phyloP scores from a whole-genome alignment of 1,140 invertebrate species.

The Drosophila pectinifera region DNA sequence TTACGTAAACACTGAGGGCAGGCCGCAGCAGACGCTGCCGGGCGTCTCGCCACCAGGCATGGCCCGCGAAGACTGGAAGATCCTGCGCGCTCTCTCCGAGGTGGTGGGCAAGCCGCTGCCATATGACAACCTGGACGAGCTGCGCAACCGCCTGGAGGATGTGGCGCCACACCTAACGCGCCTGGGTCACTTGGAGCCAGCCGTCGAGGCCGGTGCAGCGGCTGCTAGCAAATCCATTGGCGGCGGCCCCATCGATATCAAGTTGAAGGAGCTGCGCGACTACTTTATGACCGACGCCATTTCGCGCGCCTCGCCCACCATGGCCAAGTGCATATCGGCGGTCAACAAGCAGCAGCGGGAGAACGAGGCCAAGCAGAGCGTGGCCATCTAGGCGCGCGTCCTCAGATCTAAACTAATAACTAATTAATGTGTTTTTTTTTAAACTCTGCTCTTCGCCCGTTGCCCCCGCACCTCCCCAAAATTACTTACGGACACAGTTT shows the following conservation, averaged over 20 bases:
- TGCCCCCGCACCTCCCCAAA: constrained; percentile 13
- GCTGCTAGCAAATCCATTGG: constrained; percentile 87
- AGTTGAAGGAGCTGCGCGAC: constrained; percentile 93
- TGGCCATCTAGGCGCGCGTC: constrained; percentile 52
- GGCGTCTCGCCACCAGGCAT: constrained; percentile 97
- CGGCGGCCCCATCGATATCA: constrained; percentile 88
- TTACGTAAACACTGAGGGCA: constrained; percentile 98
- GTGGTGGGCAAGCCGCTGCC: constrained; percentile 92
- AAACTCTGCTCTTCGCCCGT: constrained; percentile 58
- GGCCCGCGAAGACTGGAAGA: constrained; percentile 99
- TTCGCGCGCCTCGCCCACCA: constrained; percentile 97
- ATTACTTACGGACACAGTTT: constrained; percentile 16
- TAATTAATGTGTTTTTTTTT: constrained; percentile 74
- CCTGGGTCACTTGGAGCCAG: constrained; percentile 93
- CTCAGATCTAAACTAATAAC: constrained; percentile 66
- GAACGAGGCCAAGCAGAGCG: constrained; percentile 64
- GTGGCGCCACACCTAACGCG: constrained; percentile 95
- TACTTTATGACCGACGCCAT: constrained; percentile 99
- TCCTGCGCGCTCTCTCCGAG: constrained; percentile 91
- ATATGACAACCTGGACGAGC: constrained; percentile 94
- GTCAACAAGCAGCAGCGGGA: constrained; percentile 88
- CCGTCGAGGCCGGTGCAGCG: constrained; percentile 91
- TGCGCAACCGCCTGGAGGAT: constrained; percentile 93
- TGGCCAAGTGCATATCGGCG: constrained; percentile 99
- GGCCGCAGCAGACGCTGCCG: constrained; percentile 95